Percentiles rank a stretch among this genome's conserved stretches.
These are phyloP conservation scores for Colaptes auratus DNA, from an alignment of 2,113 vertebrate species.

Conservation along the genomic window DNA sequence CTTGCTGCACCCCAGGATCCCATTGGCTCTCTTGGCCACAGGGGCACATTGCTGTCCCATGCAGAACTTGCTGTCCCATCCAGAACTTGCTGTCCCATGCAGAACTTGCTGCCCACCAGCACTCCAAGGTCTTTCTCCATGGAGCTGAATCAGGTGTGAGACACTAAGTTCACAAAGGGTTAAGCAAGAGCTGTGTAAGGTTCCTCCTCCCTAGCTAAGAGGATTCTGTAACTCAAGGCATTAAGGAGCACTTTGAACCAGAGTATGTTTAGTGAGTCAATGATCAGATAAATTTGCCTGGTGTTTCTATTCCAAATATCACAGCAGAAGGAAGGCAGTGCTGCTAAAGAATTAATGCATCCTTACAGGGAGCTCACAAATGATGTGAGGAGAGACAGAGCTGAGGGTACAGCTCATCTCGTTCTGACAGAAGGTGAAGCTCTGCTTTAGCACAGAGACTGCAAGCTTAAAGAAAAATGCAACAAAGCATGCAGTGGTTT, in stretches of 20 bases:
- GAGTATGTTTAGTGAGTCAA: background rate
- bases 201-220: background rate
- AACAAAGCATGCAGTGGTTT: background rate
- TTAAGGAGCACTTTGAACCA: background rate
- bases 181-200: background rate
- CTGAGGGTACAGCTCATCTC: background rate
- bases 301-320: background rate
- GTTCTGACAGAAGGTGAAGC: background rate
- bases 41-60: too few species aligned
- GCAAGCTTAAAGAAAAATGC: background rate
- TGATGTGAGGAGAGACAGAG: background rate
- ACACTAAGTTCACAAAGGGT: background rate
- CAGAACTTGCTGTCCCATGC: too few species aligned
- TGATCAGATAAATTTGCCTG: background rate
- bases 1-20: too few species aligned
- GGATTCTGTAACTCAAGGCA: background rate
- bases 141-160: accelerated
- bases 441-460: background rate
- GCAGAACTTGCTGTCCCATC: too few species aligned
- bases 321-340: background rate
- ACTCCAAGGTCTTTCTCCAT: too few species aligned
- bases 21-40: too few species aligned
- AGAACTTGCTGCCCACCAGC: too few species aligned
- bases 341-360: background rate
- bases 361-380: background rate